Conservation (phyloP, 2,797 vertebrate species). For the Perodicticus potto region DNA sequence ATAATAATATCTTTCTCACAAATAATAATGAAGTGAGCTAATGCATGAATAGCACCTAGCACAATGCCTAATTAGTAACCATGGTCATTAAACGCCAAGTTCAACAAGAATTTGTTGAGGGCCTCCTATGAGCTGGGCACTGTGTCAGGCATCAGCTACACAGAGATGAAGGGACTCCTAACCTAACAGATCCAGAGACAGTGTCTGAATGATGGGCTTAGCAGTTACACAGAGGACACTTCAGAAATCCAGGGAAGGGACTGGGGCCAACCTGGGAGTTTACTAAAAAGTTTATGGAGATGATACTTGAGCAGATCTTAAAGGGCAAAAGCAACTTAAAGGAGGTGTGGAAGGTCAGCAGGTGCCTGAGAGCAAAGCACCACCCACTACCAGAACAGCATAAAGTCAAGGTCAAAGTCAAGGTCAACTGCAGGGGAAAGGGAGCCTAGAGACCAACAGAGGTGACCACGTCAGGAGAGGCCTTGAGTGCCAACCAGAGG, state of each 20-base stretch:
- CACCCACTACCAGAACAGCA: neutral
- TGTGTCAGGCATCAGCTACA: neutral
- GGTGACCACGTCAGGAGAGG: fast-evolving
- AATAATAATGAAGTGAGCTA: neutral
- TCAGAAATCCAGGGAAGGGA: neutral
- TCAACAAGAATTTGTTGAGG: neutral
- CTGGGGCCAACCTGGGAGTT: neutral
- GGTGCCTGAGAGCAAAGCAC: neutral
- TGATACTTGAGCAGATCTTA: neutral
- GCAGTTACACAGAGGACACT: neutral
- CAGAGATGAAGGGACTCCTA: neutral
- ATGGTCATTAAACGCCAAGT: neutral
- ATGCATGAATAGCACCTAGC: too few relatives aligned
- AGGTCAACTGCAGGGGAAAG: neutral
- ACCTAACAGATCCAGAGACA: neutral
- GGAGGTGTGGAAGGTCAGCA: neutral
- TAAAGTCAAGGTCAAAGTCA: neutral
- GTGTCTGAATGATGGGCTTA: neutral
- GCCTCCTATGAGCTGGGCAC: neutral
- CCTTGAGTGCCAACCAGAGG: neutral
- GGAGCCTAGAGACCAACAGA: neutral
- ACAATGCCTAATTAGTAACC: neutral
- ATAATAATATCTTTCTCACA: neutral
- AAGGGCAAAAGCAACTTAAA: neutral
- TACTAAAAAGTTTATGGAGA: neutral